Percentiles rank a stretch among this genome's conserved stretches.
Conservation (phyloP, 2,797 vertebrate species). For the Atherinosoma microstoma region DNA sequence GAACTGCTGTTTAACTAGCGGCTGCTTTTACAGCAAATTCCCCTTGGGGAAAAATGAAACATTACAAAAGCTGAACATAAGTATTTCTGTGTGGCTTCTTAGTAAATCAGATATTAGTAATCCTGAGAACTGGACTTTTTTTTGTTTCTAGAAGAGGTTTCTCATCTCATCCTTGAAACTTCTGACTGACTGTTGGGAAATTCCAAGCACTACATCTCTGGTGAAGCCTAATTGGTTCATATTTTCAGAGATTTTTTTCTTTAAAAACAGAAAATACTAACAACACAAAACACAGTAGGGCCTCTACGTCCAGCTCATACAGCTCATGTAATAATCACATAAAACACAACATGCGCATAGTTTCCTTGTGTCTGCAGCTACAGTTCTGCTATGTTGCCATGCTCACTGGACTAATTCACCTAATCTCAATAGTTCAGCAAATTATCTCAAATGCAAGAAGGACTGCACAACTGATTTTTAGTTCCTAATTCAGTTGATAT, state of each 20-base stretch:
- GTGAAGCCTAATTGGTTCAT: not conserved
- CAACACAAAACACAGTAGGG: not conserved
- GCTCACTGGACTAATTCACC: not conserved
- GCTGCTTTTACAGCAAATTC: not conserved
- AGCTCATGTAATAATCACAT: not conserved
- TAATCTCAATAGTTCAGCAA: not conserved
- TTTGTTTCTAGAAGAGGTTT: not conserved
- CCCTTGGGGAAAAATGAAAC: not conserved
- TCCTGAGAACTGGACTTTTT: not conserved
- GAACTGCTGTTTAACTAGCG: not conserved
- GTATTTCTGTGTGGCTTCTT: not conserved
- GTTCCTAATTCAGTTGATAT: not conserved
- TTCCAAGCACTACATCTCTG: not conserved
- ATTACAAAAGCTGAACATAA: not conserved
- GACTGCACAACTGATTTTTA: not conserved
- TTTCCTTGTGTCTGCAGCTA: not conserved
- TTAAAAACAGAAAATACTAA: not conserved
- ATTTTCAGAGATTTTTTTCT: not conserved
- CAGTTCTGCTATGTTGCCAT: not conserved
- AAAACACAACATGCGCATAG: not conserved
- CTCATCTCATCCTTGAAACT: not conserved
- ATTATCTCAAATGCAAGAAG: not conserved
- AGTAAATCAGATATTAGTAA: not conserved
- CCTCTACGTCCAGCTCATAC: not conserved
- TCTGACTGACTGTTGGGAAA: not conserved